A percentile compares a stretch with the other conserved stretches of the same genome.
Conservation (phyloP, 2,797 vertebrate genomes). For the Antennarius maculatus region DNA sequence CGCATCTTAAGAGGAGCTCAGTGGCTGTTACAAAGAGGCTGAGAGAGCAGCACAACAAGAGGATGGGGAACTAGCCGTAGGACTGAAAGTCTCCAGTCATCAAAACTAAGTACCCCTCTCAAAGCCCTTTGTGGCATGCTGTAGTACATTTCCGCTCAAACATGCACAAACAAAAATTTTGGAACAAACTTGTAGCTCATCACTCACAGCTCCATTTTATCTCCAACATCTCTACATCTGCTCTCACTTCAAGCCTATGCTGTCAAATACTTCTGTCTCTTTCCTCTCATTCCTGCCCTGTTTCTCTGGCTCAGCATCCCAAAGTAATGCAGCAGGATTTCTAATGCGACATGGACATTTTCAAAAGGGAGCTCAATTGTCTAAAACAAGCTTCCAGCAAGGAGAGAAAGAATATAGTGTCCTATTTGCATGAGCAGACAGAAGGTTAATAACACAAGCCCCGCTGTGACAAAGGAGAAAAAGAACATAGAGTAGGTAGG, state of each 20-base stretch:
- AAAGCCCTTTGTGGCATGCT: slow-evolving; percentile 20
- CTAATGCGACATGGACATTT: slow-evolving; percentile 36
- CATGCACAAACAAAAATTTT: slow-evolving; percentile 9
- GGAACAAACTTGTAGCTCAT: slow-evolving; percentile 21
- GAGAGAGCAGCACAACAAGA: slow-evolving; percentile 34
- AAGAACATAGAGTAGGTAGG: slow-evolving; percentile 65
- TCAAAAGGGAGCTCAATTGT: slow-evolving; percentile 59
- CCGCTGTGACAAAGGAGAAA: slow-evolving; percentile 71
- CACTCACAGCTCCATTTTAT: slow-evolving; percentile 12
- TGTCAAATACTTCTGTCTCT: slow-evolving; percentile 26
- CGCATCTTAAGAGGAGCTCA: slow-evolving; percentile 60
- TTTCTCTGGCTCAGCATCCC: slow-evolving; percentile 16
- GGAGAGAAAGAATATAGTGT: slow-evolving; percentile 48
- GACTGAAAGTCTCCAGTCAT: slow-evolving; percentile 39
- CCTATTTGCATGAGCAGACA: slow-evolving; percentile 80
- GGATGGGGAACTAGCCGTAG: slow-evolving; percentile 23
- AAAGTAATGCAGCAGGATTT: slow-evolving; percentile 49
- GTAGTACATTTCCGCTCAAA: slow-evolving; percentile 3
- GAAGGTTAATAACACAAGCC: slow-evolving; percentile 81
- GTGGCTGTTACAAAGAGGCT: slow-evolving; percentile 39
- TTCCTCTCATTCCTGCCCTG: not conserved
- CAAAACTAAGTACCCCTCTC: slow-evolving; percentile 47
- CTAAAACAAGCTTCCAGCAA: slow-evolving; percentile 47
- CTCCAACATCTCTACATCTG: slow-evolving; percentile 1
- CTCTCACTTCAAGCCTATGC: not conserved